Conservation (phyloP, 2,113 vertebrate species). For the Rissa tridactyla region DNA sequence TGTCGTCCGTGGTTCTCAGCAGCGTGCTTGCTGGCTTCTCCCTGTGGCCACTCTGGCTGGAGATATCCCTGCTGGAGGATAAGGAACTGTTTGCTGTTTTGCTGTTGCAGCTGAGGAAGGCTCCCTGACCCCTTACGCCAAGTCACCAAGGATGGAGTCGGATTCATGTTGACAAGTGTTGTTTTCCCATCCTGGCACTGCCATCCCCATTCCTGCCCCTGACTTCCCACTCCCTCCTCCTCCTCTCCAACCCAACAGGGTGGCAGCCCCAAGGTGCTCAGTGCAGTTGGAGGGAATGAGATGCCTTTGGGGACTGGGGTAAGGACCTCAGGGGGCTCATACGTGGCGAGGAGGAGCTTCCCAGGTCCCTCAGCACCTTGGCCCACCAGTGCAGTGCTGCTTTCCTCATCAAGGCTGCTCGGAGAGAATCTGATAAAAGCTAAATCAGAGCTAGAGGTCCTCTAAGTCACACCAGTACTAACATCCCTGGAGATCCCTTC, state of each 20-base stretch:
- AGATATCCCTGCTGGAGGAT: neutral
- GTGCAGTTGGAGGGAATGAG: neutral
- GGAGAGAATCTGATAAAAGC: neutral
- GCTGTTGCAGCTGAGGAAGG: neutral
- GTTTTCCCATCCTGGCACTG: neutral
- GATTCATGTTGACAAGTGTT: neutral
- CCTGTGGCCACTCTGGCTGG: neutral
- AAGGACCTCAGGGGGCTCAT: neutral
- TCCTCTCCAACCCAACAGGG: neutral
- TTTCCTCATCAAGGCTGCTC: neutral
- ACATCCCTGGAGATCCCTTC: neutral
- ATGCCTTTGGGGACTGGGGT: neutral
- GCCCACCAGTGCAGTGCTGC: neutral
- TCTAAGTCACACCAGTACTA: neutral
- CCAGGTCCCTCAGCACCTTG: neutral
- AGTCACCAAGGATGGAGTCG: accelerated
- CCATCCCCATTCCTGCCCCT: neutral
- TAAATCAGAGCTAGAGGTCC: neutral
- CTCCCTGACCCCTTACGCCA: neutral
- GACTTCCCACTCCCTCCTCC: neutral
- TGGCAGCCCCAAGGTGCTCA: neutral
- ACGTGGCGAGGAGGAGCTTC: neutral
- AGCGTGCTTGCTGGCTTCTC: neutral
- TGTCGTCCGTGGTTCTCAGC: accelerated
- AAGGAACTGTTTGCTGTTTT: neutral